A percentile compares a stretch with the other conserved stretches of the same genome.
These are phyloP conservation scores for Drosophila tropicalis DNA, from an alignment of 1,140 invertebrate genomes.

Conservation along the genomic window DNA sequence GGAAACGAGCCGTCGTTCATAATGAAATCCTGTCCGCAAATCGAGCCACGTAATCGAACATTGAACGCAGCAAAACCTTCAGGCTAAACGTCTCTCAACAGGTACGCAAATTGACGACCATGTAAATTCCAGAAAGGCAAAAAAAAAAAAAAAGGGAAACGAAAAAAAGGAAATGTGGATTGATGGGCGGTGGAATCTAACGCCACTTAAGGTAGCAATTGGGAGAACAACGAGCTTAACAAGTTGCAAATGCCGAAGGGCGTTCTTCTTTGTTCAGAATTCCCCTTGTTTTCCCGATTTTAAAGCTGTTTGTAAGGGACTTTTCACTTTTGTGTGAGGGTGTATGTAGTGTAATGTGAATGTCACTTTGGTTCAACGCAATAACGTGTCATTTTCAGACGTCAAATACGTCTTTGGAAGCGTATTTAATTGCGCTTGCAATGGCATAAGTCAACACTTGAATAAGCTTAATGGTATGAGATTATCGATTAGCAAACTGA, in stretches of 20 bases:
- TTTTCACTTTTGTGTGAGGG: neutral
- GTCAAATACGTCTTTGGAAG: conserved; percentile 31
- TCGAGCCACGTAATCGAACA: conserved; percentile 54
- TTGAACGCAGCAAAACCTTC: conserved; percentile 28
- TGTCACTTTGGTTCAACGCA: conserved; percentile 53
- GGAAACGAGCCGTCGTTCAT: conserved; percentile 32
- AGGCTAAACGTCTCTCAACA: conserved; percentile 60
- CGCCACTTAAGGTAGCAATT: conserved; percentile 67
- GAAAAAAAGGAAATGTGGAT: neutral
- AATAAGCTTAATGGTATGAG: conserved; percentile 53
- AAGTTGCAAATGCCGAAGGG: conserved; percentile 55
- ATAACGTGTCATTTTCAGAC: conserved; percentile 59
- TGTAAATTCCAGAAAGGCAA: conserved; percentile 5
- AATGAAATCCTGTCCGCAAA: conserved; percentile 40
- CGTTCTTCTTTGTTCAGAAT: conserved; percentile 34
- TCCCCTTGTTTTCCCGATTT: conserved; percentile 4
- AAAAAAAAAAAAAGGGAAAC: neutral
- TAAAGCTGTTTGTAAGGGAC: conserved; percentile 17
- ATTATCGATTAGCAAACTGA: conserved; percentile 61
- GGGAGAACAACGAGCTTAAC: conserved; percentile 74
- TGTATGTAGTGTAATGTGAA: conserved; percentile 4
- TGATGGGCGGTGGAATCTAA: conserved; percentile 36
- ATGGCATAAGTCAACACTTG: conserved; percentile 72
- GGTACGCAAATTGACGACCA: conserved; percentile 41
- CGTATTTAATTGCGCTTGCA: conserved; percentile 56